Evolutionary conservation across 2,888 invertebrate species (phyloP).

Genomic region (Oscheius sp.): DNA sequence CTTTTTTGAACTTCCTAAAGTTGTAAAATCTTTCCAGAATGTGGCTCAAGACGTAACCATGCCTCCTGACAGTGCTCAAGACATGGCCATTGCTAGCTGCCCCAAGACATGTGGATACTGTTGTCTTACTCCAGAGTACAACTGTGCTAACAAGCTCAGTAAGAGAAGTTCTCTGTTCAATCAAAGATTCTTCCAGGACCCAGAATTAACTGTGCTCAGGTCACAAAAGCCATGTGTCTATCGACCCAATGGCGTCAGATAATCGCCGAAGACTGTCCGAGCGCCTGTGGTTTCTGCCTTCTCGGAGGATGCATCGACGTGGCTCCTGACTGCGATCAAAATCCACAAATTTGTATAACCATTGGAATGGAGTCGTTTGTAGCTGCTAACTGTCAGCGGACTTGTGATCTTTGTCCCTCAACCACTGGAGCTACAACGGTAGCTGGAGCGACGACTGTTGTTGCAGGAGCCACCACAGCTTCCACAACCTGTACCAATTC

Average conservation of each 20-base stretch:
- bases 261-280: slow-evolving; percentile 14
- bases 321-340: slow-evolving; percentile 11
- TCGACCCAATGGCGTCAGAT: not conserved
- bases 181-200: slow-evolving; percentile 8
- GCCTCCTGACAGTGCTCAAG: too few species aligned
- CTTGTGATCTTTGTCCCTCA: not conserved
- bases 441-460: too few species aligned
- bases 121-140: slow-evolving; percentile 8
- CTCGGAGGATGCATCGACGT: slow-evolving; percentile 22
- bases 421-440: too few species aligned
- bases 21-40: too few species aligned
- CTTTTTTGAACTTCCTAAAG: too few species aligned
- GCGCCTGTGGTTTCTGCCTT: slow-evolving; percentile 12
- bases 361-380: not conserved
- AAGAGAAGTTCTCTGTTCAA: too few species aligned
- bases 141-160: slow-evolving; percentile 13
- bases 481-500: not conserved
- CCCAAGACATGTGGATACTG: slow-evolving; percentile 28
- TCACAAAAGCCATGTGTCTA: slow-evolving; percentile 6
- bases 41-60: too few species aligned
- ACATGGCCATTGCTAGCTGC: slow-evolving; percentile 14
- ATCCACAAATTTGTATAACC: slow-evolving; percentile 15
- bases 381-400: not conserved
- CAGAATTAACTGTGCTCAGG: not conserved
- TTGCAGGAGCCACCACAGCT: not conserved